phyloP scores from a whole-genome alignment of 2,797 vertebrate genomes.

The Synanceia verrucosa region DNA sequence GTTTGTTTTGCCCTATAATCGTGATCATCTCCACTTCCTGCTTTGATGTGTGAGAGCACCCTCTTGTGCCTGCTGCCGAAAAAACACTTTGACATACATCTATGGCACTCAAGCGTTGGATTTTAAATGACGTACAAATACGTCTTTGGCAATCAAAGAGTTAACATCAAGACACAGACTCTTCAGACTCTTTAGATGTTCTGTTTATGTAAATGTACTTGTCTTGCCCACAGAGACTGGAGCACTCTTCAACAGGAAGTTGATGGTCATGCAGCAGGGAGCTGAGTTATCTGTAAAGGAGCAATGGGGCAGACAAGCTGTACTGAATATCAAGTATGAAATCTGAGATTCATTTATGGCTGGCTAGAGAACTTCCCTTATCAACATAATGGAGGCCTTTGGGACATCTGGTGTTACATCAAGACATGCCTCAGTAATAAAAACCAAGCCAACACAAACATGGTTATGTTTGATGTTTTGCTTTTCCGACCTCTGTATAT shows the following conservation, averaged over 20 bases:
- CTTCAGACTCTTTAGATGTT: too few species aligned
- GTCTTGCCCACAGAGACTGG: neutral
- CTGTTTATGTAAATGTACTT: neutral
- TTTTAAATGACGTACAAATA: too few species aligned
- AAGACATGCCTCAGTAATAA: constrained; percentile 46
- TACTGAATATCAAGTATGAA: constrained; percentile 19
- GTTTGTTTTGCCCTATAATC: too few species aligned
- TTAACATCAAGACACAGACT: too few species aligned
- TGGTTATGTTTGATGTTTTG: constrained; percentile 54
- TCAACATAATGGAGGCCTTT: constrained; percentile 48
- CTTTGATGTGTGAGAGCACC: too few species aligned
- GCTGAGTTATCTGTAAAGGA: constrained; percentile 32
- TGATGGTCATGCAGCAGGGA: constrained; percentile 43
- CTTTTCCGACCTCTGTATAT: constrained; percentile 24
- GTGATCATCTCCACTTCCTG: too few species aligned
- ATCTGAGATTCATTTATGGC: constrained; percentile 27
- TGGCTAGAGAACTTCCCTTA: constrained; percentile 34
- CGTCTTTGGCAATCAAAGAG: too few species aligned
- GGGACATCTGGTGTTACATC: constrained; percentile 44
- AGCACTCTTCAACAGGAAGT: constrained; percentile 34
- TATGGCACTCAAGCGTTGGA: too few species aligned
- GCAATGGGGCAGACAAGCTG: constrained; percentile 33
- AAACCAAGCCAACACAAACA: constrained; percentile 59
- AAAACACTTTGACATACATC: too few species aligned
- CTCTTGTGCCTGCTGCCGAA: too few species aligned